Base-by-base conservation (phyloP, 1,140 invertebrate genomes). In the Leucophenga varia region DNA sequence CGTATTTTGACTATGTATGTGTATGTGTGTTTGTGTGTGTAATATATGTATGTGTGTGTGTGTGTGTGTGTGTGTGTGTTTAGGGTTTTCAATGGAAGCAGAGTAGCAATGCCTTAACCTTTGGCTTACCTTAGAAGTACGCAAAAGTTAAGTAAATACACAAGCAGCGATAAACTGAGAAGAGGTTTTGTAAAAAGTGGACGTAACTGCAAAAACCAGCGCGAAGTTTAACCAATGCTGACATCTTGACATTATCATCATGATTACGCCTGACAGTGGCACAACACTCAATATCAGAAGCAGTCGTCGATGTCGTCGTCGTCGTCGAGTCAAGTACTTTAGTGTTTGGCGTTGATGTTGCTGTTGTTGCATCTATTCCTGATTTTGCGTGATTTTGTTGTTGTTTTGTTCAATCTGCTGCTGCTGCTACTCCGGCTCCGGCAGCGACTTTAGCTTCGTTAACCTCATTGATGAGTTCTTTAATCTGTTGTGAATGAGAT, bases 61-160 rank as follows among this genome's bases (percentile, higher is more conserved):
- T 25, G 14, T 47, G 34, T 28, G 13, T 22, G 18, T 47, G n/a
- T n/a, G n/a, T n/a, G n/a, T n/a, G n/a, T n/a, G n/a, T n/a, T n/a
- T n/a, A n/a, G n/a, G n/a, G n/a, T n/a, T n/a, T n/a, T n/a, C n/a
- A n/a, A n/a, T n/a, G n/a, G n/a, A n/a, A n/a, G n/a, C 16, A 9
- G 25, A 22, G n/a, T 13, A 21, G 7, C 39, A 28, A 25, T 30
- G 14, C 9, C 17, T 28, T 14, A 17, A 12, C 14, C 1, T 12
- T 1, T 9, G 12, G 25, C 59, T 64, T 28, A 70, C 65, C 61
- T 67, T 40, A 71, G 14, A 0, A 70, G 55, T 8, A 61, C 60
- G 35, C 65, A 71, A 47, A 70, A 70, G 42, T 70, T 71, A 3
- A 70, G 59, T 8, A 67, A 45, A 21, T 71, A 71, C 1, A 69